These are phyloP conservation scores for Rapana venosa DNA, from an alignment of 2,888 invertebrate genomes.

Conservation along the genomic window DNA sequence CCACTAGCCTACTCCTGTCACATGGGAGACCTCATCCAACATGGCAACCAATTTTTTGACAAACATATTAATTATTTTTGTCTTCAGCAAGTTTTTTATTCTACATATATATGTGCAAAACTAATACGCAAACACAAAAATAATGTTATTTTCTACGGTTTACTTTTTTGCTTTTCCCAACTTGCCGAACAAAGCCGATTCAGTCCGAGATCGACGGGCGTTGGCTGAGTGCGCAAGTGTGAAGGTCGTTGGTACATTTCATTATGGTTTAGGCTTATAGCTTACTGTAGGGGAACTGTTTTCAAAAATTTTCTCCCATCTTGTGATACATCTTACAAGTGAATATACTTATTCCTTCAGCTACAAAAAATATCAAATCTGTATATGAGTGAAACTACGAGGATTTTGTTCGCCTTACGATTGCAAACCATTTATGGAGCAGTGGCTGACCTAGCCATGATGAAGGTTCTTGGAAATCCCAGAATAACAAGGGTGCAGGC, in stretches of 20 bases:
- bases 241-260: neutral
- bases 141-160: neutral
- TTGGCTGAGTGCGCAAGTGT: neutral
- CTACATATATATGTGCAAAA: neutral
- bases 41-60: conserved; percentile 66
- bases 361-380: neutral
- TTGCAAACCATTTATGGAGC: conserved; percentile 32
- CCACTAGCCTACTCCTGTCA: conserved; percentile 53
- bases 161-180: neutral
- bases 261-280: neutral
- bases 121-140: neutral
- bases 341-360: neutral
- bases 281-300: neutral
- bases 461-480: conserved; percentile 14
- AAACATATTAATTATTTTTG: neutral
- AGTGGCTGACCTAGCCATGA: neutral
- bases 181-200: conserved; percentile 21
- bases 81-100: neutral
- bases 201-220: conserved; percentile 24
- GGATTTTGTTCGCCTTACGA: neutral
- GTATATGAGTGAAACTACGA: neutral
- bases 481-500: neutral
- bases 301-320: neutral
- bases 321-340: neutral
- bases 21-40: conserved; percentile 70